Evolutionary conservation across 2,888 invertebrate species (phyloP), one percentile per base, ranked within the genome.

Genomic region (Morpho helenor): DNA sequence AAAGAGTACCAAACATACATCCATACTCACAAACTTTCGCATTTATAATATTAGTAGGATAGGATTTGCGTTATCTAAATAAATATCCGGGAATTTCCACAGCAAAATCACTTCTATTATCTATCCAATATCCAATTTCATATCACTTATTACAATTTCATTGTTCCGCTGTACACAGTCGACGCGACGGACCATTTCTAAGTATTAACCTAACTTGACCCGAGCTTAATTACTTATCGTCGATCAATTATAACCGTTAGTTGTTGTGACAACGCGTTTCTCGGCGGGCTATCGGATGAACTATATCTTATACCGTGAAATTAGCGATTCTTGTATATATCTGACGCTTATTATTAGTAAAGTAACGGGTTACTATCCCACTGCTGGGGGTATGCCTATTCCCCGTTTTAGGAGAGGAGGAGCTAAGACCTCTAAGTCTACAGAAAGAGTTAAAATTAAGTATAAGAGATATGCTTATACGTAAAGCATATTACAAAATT

Each of bases 181-280:
- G 44, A 56, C 47, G 52, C 52, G 56, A 61, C 58, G 56, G 50
- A 52, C 52, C 61, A 63, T 59, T 56, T 60, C 63, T 59, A 50
- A 42, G 61, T 63, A 63, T 63, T 63, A 61, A 63, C 63, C 63
- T 51, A 61, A 61, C 63, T 61, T 63, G 61, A 63, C 63, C 63
- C 46, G 56, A 44, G 63, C 63, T 61, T 63, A 63, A 63, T 63
- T 63, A 58, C 51, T 59, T 61, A 63, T 62, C 59, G 63, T 59
- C 51, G 58, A 63, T 63, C 61, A 59, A 63, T 63, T 59, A 61
- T 59, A 51, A 59, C 53, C 50, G 56, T 56, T 44, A 53, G 54
- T 56, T 56, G 56, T 58, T 59, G 59, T 59, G 46, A 56, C 56
- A 56, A 31, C 52, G 54, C 54, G 48, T 58, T 48, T 42, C 52